These are phyloP conservation scores for Pycnonotus jocosus DNA, from an alignment of 2,113 vertebrate species.

Conservation along the genomic window DNA sequence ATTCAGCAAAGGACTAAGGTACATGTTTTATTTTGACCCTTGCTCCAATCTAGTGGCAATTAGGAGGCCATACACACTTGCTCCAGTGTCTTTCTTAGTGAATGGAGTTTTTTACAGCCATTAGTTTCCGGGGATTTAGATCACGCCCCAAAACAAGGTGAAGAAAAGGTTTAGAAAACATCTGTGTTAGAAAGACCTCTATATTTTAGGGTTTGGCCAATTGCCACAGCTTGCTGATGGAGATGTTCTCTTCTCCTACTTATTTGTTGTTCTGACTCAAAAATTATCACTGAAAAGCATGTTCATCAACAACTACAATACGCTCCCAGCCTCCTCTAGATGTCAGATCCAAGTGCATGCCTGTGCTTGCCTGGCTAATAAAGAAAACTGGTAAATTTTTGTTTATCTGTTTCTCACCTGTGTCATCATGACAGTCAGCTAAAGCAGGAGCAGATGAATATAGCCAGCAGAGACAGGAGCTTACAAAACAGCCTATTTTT, in stretches of 20 bases:
- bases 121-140: neutral
- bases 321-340: neutral
- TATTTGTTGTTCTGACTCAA: neutral
- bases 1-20: neutral
- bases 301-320: neutral
- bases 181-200: neutral
- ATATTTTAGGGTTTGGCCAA: neutral
- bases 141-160: neutral
- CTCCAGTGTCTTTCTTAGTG: neutral
- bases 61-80: neutral
- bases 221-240: neutral
- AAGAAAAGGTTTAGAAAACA: neutral
- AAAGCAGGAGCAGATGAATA: neutral
- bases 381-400: neutral
- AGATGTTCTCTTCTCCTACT: neutral
- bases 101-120: neutral
- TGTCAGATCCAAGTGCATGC: neutral
- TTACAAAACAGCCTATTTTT: constrained; percentile 54
- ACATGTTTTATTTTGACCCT: neutral
- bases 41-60: neutral
- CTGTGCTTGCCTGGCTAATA: neutral
- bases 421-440: constrained; percentile 14
- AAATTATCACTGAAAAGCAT: neutral
- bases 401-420: constrained; percentile 42
- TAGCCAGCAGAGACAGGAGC: constrained; percentile 8